phyloP scores from a whole-genome alignment of 2,113 vertebrate species.

The Strix uralensis region DNA sequence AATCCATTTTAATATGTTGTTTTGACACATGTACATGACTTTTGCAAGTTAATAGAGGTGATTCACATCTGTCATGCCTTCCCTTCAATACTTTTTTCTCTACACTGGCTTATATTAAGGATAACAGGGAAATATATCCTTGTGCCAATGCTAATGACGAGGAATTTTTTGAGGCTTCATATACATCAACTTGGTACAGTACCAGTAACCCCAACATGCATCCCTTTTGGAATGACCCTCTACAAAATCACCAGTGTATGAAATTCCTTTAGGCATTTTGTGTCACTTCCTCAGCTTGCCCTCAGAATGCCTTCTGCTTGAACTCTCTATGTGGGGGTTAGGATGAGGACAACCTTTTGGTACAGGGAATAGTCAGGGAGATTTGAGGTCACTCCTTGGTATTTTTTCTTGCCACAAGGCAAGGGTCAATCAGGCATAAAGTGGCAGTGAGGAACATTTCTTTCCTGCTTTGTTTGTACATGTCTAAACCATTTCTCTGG shows the following conservation, averaged over 20 bases:
- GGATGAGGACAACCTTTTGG: neutral
- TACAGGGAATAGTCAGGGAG: neutral
- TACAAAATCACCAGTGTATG: neutral
- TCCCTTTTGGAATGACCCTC: neutral
- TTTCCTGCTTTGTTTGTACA: neutral
- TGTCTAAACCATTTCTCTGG: neutral
- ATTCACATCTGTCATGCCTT: slow-evolving; percentile 41
- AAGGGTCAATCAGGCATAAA: neutral
- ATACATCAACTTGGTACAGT: neutral
- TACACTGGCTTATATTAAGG: neutral
- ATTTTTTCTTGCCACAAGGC: neutral
- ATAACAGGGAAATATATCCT: neutral
- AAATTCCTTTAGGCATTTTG: slow-evolving; percentile 10
- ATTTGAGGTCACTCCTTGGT: neutral
- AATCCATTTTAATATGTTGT: slow-evolving; percentile 61
- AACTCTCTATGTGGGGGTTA: neutral
- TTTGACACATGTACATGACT: slow-evolving; percentile 60
- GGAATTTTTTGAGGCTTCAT: neutral
- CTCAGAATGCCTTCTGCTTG: neutral
- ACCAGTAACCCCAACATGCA: neutral
- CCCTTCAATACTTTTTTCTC: neutral
- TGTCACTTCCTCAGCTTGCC: neutral
- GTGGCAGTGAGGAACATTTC: neutral
- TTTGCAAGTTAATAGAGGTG: slow-evolving; percentile 57
- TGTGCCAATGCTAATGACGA: neutral